A percentile compares a stretch with the other conserved stretches of the same genome.
Conservation (phyloP, 64 coral and sea anemone species). For the Montipora foliosa region DNA sequence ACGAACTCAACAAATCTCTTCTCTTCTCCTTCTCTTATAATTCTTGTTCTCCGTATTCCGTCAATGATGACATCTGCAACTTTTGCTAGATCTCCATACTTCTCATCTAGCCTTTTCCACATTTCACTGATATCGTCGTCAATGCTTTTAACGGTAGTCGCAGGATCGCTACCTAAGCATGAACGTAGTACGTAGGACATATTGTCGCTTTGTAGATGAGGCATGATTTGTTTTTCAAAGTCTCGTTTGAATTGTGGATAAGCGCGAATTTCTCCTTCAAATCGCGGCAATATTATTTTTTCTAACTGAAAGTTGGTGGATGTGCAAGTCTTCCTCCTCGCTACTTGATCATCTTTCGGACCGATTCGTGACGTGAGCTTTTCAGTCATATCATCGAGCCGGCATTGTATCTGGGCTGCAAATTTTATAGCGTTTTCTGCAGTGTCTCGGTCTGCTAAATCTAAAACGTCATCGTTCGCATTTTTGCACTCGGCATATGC, state of each 20-base stretch:
- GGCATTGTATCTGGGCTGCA: background rate
- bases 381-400: slow-evolving; percentile 11
- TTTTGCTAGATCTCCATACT: too few species aligned
- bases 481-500: too few species aligned
- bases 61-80: too few species aligned
- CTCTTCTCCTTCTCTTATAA: slow-evolving; percentile 59
- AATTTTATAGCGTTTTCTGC: too few species aligned
- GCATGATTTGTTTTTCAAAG: slow-evolving; percentile 54
- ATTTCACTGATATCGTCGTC: too few species aligned
- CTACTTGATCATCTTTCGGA: background rate
- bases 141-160: slow-evolving; percentile 12
- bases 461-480: too few species aligned
- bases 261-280: slow-evolving; percentile 27
- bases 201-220: slow-evolving; percentile 8
- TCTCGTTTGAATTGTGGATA: slow-evolving; percentile 46
- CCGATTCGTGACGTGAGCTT: background rate
- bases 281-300: slow-evolving; percentile 33
- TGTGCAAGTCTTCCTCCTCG: background rate
- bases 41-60: slow-evolving; percentile 36
- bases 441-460: too few species aligned
- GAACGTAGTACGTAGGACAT: slow-evolving; percentile 18
- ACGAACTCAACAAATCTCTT: too few species aligned
- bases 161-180: slow-evolving; percentile 24
- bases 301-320: slow-evolving; percentile 12
- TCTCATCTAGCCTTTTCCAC: background rate